These are phyloP conservation scores for Centruroides sculpturatus DNA, from an alignment of 1,140 invertebrate genomes.

Conservation along the genomic window DNA sequence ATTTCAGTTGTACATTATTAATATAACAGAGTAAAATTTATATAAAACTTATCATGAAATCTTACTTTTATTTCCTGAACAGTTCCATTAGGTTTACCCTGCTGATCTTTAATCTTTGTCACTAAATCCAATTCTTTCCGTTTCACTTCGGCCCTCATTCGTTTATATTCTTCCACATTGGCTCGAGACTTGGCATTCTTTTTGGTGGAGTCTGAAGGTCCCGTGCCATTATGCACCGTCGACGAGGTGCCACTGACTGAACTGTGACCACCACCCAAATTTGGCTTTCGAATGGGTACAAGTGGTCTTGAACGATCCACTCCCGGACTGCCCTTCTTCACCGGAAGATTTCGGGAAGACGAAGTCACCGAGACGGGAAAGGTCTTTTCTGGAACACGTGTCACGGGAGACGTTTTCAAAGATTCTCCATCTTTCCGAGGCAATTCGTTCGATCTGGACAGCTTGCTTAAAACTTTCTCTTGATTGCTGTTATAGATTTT, in stretches of 20 bases:
- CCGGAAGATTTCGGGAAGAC: conserved; percentile 14
- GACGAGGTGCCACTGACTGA: not conserved
- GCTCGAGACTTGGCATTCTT: too few species aligned
- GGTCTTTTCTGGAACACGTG: not conserved
- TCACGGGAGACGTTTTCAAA: not conserved
- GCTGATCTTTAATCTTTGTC: too few species aligned
- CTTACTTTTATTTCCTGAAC: too few species aligned
- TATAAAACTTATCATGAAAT: too few species aligned
- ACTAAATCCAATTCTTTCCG: too few species aligned
- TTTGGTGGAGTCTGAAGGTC: not conserved
- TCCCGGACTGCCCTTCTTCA: conserved; percentile 22
- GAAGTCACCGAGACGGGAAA: not conserved
- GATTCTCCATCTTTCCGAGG: conserved; percentile 2
- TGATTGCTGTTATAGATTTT: conserved; percentile 28
- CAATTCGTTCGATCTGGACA: conserved; percentile 16
- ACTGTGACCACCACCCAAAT: conserved; percentile 6
- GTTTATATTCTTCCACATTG: too few species aligned
- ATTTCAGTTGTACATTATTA: too few species aligned
- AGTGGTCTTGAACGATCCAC: conserved; percentile 17
- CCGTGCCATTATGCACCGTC: not conserved
- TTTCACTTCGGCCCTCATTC: too few species aligned
- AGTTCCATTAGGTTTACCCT: too few species aligned
- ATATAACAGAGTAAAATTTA: too few species aligned
- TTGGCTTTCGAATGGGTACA: conserved; percentile 12
- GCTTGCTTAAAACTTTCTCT: conserved; percentile 23